These are phyloP conservation scores for Atrina japonica DNA, from an alignment of 2,888 invertebrate genomes.

Conservation along the genomic window DNA sequence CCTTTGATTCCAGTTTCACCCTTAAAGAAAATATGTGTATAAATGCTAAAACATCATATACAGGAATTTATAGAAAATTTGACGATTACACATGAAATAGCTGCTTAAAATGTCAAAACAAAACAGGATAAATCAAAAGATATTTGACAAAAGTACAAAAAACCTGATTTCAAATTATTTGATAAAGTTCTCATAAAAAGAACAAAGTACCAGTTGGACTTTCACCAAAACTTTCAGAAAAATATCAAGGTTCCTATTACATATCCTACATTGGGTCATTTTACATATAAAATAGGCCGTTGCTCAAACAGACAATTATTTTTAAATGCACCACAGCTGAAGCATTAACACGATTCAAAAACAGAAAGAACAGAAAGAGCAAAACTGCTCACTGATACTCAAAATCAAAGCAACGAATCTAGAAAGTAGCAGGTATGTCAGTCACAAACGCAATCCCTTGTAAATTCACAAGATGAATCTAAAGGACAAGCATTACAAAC, in stretches of 20 bases:
- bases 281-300: slow-evolving; percentile 16
- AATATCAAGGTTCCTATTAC: slow-evolving; percentile 9
- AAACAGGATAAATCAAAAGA: slow-evolving; percentile 30
- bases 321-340: no score
- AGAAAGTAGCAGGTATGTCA: no score
- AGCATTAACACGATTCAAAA: no score
- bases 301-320: no score
- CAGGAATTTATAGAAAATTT: slow-evolving; percentile 1
- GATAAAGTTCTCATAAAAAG: slow-evolving; percentile 18
- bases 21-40: slow-evolving; percentile 27
- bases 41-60: slow-evolving; percentile 18
- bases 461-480: no score
- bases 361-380: no score
- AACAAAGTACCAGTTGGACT: not conserved
- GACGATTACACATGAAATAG: slow-evolving; percentile 19
- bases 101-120: slow-evolving; percentile 12
- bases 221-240: slow-evolving; percentile 12
- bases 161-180: slow-evolving; percentile 17
- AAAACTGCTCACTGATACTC: no score
- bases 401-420: no score
- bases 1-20: slow-evolving; percentile 27
- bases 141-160: slow-evolving; percentile 24
- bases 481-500: no score
- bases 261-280: slow-evolving; percentile 7
- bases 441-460: no score